Conservation (phyloP, 2,113 vertebrate genomes). For the Saimiri boliviensis region DNA sequence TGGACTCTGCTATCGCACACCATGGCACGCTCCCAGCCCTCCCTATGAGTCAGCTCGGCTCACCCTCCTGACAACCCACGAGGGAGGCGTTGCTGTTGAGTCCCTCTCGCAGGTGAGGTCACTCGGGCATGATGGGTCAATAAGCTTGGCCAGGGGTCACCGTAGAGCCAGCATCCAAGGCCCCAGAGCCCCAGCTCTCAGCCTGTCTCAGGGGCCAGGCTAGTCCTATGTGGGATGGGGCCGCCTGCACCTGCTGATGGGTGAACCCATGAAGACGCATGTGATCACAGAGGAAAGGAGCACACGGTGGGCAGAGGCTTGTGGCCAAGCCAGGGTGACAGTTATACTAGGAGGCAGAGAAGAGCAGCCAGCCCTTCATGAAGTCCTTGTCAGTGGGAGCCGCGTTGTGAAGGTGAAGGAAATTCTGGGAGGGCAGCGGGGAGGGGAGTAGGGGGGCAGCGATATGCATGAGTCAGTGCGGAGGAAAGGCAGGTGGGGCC, state of each 20-base stretch:
- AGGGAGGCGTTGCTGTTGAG: fast-evolving
- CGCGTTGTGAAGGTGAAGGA: background rate
- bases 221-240: background rate
- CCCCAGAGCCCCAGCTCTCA: background rate
- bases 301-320: background rate
- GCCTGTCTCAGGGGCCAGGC: background rate
- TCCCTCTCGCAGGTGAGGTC: background rate
- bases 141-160: background rate
- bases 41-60: too few relatives aligned
- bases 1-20: too few relatives aligned
- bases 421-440: background rate
- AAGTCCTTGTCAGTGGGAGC: background rate
- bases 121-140: background rate
- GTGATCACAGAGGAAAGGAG: background rate
- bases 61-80: background rate
- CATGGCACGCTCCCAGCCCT: background rate
- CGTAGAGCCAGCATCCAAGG: background rate
- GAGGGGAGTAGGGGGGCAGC: fast-evolving
- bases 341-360: background rate
- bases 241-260: background rate
- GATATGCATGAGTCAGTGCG: background rate
- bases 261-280: background rate
- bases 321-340: background rate
- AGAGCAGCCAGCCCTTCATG: background rate
- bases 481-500: too few relatives aligned